Evolutionary conservation across 2,888 invertebrate genomes (phyloP).

Genomic region (Agriopis aurantiaria): DNA sequence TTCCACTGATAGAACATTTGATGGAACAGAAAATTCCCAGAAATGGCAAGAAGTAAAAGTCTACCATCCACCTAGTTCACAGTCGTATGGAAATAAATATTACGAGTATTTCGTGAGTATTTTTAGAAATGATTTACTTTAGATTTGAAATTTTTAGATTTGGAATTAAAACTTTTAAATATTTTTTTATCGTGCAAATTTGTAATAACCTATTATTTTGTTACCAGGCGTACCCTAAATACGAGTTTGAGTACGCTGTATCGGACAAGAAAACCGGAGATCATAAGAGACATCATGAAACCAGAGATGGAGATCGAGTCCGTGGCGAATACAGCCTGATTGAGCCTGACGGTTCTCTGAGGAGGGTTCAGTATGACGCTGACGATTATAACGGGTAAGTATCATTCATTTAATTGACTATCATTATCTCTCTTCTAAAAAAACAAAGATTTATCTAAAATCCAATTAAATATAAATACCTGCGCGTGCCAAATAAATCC

Average conservation of each 20-base stretch:
- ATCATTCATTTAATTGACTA: too few relatives aligned
- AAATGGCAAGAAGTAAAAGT: conserved; percentile 71
- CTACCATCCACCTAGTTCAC: conserved; percentile 68
- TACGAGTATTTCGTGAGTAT: conserved; percentile 71
- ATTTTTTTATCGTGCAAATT: not conserved
- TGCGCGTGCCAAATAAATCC: conserved; percentile 36
- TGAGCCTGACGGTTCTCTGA: conserved; percentile 85
- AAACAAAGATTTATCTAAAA: conserved; percentile 5
- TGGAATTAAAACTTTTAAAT: too few relatives aligned
- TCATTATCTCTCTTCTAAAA: not conserved
- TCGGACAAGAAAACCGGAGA: conserved; percentile 86
- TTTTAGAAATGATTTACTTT: not conserved
- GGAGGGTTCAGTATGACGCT: conserved; percentile 86
- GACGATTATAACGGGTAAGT: conserved; percentile 85
- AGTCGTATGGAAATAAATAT: conserved; percentile 57
- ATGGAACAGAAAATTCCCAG: conserved; percentile 41
- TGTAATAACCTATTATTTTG: not conserved
- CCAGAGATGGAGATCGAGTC: conserved; percentile 85
- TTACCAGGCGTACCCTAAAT: conserved; percentile 83
- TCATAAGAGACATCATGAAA: conserved; percentile 84
- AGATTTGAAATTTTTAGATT: too few relatives aligned
- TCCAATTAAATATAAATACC: conserved; percentile 18
- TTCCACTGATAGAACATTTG: conserved; percentile 27
- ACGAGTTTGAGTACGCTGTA: conserved; percentile 87
- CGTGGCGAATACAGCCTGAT: conserved; percentile 85